phyloP scores from a whole-genome alignment of 2,797 vertebrate species.

The Salmo trutta region DNA sequence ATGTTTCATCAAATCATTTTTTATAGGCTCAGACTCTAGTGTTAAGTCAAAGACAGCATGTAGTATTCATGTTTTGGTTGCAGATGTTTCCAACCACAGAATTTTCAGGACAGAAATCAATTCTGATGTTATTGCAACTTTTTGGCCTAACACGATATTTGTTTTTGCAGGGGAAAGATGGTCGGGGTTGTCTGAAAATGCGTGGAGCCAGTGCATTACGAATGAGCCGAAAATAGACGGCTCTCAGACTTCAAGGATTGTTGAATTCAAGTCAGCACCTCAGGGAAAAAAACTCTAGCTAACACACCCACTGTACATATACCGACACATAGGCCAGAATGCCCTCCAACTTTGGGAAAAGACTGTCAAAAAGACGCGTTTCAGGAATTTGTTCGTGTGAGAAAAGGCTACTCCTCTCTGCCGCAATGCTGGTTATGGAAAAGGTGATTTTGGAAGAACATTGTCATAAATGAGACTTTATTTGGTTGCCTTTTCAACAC shows the following conservation, averaged over 20 bases:
- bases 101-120: neutral
- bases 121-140: neutral
- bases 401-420: slow-evolving; percentile 6
- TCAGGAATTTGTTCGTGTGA: neutral
- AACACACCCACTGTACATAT: neutral
- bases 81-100: neutral
- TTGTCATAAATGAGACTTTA: slow-evolving; percentile 10
- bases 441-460: slow-evolving; percentile 16
- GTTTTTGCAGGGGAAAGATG: slow-evolving; percentile 67
- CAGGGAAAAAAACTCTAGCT: slow-evolving; percentile 5
- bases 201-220: slow-evolving; percentile 75
- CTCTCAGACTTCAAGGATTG: slow-evolving; percentile 3
- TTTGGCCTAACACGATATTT: neutral
- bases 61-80: neutral
- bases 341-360: slow-evolving; percentile 1
- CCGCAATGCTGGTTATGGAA: neutral
- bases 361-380: slow-evolving; percentile 12
- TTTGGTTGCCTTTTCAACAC: slow-evolving; percentile 27
- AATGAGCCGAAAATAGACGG: slow-evolving; percentile 72
- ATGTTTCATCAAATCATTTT: too few species aligned
- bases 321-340: slow-evolving; percentile 1
- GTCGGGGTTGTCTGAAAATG: slow-evolving; percentile 79
- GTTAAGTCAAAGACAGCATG: neutral
- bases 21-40: too few species aligned
- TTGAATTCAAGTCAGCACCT: slow-evolving; percentile 16